A percentile compares a stretch with the other conserved stretches of the same genome.
phyloP scores from a whole-genome alignment of 2,113 vertebrate genomes.

The Rhagologus leucostigma region DNA sequence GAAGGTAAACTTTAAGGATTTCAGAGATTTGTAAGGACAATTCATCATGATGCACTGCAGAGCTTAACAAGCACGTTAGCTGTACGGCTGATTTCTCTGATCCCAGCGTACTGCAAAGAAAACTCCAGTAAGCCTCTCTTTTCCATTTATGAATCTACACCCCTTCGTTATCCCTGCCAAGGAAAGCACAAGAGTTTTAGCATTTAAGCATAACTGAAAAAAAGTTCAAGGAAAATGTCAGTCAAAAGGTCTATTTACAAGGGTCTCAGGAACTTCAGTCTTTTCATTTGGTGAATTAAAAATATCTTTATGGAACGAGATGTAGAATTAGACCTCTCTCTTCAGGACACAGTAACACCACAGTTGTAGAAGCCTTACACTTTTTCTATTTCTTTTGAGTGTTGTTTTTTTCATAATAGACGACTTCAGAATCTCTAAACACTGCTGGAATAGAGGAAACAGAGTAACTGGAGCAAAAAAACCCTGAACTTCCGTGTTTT shows the following conservation, averaged over 20 bases:
- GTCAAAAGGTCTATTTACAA: not conserved
- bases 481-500: not conserved
- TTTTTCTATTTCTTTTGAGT: not conserved
- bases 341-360: not conserved
- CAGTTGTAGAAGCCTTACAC: not conserved
- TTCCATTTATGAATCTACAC: not conserved
- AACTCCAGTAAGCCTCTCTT: not conserved
- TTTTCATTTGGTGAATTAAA: not conserved
- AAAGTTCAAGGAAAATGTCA: not conserved
- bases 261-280: not conserved
- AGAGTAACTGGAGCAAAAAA: not conserved
- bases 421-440: not conserved
- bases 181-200: not conserved
- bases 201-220: not conserved
- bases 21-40: not conserved
- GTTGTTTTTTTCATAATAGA: not conserved
- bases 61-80: not conserved
- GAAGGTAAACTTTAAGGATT: not conserved
- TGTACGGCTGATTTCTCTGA: not conserved
- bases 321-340: not conserved
- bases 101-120: not conserved
- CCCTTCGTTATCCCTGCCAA: not conserved
- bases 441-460: not conserved
- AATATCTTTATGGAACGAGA: not conserved
- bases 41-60: not conserved